These are phyloP conservation scores for Sylvia borin DNA, from an alignment of 2,797 vertebrate genomes.

Conservation along the genomic window DNA sequence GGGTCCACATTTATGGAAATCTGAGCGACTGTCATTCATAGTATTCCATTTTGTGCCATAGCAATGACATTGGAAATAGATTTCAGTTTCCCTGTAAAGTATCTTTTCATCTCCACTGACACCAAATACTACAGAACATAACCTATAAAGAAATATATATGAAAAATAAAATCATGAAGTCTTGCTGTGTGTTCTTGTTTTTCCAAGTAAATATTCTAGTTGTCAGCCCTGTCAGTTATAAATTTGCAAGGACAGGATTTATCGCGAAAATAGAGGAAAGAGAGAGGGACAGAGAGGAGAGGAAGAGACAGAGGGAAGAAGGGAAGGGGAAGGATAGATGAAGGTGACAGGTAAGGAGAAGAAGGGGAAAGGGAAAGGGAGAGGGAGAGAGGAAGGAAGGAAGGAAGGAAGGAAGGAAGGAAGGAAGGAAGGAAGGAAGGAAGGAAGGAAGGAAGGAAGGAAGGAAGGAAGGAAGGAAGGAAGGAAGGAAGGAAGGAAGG, in stretches of 20 bases:
- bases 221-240: conserved; percentile 28
- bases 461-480: background rate
- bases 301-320: background rate
- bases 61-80: conserved; percentile 56
- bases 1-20: conserved; percentile 1
- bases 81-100: conserved; percentile 28
- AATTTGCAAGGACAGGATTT: background rate
- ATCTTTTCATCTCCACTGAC: conserved; percentile 56
- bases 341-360: background rate
- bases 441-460: background rate
- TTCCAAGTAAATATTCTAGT: conserved; percentile 22
- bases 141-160: conserved; percentile 27
- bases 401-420: background rate
- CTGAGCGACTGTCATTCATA: background rate
- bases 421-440: background rate
- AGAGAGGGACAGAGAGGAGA: background rate
- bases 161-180: conserved; percentile 20
- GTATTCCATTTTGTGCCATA: background rate
- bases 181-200: conserved; percentile 36
- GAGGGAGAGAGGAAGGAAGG: background rate
- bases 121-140: conserved; percentile 18
- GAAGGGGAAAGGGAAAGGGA: no score
- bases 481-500: background rate
- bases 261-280: background rate
- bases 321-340: background rate